Evolutionary conservation across 2,888 invertebrate species (phyloP), one percentile per base, ranked within the genome.

Genomic region (Drosophila mulleri): DNA sequence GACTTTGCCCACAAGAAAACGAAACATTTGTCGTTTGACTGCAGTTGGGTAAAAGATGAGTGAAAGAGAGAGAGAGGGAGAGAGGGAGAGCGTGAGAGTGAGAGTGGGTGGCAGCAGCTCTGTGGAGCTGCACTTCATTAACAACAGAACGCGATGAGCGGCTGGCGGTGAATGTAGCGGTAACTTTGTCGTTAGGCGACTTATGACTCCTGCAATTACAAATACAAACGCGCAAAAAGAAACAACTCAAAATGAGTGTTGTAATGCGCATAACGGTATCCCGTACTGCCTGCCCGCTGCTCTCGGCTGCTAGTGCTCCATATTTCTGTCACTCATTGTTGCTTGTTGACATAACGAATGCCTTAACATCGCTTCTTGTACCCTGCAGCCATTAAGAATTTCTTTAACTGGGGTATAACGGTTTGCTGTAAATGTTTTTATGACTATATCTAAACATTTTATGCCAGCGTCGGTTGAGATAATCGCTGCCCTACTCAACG

Each of bases 311-410:
- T 26, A 45, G 26, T 12, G 47, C 37, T 41, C 23, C 7, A 18
- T 39, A 48, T 65, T 29, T 35, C 63, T 37, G 45, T 42, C 64
- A 42, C 68, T 65, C 70, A 80, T 84, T 87, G 80, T 83, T 80
- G 88, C 85, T 75, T 86, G 85, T 86, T 86, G 86, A 86, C 84
- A 88, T 88, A 86, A 86, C 86, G 82, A 88, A 86, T 86, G 83
- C 82, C 80, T 78, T 77, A 88, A 86, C 88, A 86, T 88, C 80
- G 20, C 42, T 56, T 56, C 18, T 20, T n/a, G 32, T 56, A 56
- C 56, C 56, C 56, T 42, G 32, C 3, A 20, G 4, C 29, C 39
- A 20, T 14, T 26, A n/a, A 7, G 16, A 11, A 26, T 26, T 37
- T 20, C 9, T 16, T 20, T 5, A 37, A 53, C 20, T 23, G 53